A percentile compares a stretch with the other conserved stretches of the same genome.
phyloP scores from a whole-genome alignment of 2,888 invertebrate species.

The Yponomeuta plumbellus region DNA sequence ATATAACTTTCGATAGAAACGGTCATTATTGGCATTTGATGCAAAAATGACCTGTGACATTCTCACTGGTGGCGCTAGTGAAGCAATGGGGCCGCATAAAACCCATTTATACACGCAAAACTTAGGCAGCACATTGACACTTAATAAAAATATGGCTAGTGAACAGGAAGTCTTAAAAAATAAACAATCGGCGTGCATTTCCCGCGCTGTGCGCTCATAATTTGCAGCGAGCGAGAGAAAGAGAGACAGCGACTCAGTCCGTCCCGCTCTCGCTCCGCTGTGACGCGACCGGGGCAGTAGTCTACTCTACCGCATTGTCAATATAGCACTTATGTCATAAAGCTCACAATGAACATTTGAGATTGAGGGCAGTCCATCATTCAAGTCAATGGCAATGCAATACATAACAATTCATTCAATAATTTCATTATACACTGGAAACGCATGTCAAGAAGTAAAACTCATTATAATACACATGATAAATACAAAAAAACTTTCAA shows the following conservation, averaged over 20 bases:
- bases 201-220: constrained; percentile 30
- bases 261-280: constrained; percentile 49
- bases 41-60: too few relatives aligned
- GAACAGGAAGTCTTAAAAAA: constrained; percentile 24
- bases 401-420: constrained; percentile 25
- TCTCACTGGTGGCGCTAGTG: too few relatives aligned
- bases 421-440: constrained; percentile 13
- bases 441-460: constrained; percentile 11
- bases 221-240: constrained; percentile 60
- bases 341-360: constrained; percentile 45
- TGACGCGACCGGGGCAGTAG: constrained; percentile 61
- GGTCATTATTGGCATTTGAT: too few relatives aligned
- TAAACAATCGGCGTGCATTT: constrained; percentile 29
- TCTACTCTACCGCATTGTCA: constrained; percentile 46
- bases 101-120: constrained; percentile 27
- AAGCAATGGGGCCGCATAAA: too few relatives aligned
- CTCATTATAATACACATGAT: constrained; percentile 27
- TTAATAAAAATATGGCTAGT: constrained; percentile 28
- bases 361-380: constrained; percentile 60
- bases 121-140: constrained; percentile 37
- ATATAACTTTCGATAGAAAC: too few relatives aligned
- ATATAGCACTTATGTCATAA: constrained; percentile 16
- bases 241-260: constrained; percentile 29
- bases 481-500: constrained; percentile 6
- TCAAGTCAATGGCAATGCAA: constrained; percentile 30